Evolutionary conservation across 2,113 vertebrate genomes (phyloP).

Genomic region (Holacanthus passer): DNA sequence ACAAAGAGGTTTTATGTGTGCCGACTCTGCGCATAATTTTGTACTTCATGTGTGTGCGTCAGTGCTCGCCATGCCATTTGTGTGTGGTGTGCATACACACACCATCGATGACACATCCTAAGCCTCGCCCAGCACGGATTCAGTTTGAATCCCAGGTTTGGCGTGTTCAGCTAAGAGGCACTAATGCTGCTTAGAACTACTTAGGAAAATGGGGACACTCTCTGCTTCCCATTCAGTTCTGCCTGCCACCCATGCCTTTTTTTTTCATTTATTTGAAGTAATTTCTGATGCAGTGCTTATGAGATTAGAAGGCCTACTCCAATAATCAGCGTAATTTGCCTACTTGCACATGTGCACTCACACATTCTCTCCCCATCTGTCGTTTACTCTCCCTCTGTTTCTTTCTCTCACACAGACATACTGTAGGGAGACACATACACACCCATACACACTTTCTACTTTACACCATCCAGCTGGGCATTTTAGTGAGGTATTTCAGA

Average conservation of each 20-base stretch:
- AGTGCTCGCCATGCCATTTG: conserved; percentile 26
- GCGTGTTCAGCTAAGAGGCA: conserved; percentile 78
- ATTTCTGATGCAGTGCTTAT: conserved; percentile 60
- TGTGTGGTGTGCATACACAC: conserved; percentile 37
- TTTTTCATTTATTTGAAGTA: conserved; percentile 44
- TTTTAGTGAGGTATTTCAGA: conserved; percentile 45
- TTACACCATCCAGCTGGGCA: conserved; percentile 46
- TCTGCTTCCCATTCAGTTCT: conserved; percentile 54
- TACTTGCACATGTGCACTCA: conserved; percentile 19
- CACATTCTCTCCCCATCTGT: conserved; percentile 36
- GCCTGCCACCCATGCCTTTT: conserved; percentile 54
- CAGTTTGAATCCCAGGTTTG: conserved; percentile 75
- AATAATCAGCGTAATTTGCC: conserved; percentile 63
- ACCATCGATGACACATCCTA: conserved; percentile 70
- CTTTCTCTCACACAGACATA: conserved; percentile 16
- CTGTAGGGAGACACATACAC: conserved; percentile 12
- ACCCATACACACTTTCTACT: conserved; percentile 14
- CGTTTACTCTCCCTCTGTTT: background rate
- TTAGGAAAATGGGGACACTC: conserved; percentile 76
- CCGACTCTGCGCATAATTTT: conserved; percentile 61
- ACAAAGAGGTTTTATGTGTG: conserved; percentile 55
- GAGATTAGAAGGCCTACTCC: conserved; percentile 59
- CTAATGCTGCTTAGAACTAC: conserved; percentile 80
- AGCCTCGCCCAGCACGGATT: conserved; percentile 70
- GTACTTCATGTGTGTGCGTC: conserved; percentile 42